Percentiles rank a stretch among this genome's conserved stretches.
Evolutionary conservation across 2,797 vertebrate species (phyloP).

Genomic region (Alcedo atthis): DNA sequence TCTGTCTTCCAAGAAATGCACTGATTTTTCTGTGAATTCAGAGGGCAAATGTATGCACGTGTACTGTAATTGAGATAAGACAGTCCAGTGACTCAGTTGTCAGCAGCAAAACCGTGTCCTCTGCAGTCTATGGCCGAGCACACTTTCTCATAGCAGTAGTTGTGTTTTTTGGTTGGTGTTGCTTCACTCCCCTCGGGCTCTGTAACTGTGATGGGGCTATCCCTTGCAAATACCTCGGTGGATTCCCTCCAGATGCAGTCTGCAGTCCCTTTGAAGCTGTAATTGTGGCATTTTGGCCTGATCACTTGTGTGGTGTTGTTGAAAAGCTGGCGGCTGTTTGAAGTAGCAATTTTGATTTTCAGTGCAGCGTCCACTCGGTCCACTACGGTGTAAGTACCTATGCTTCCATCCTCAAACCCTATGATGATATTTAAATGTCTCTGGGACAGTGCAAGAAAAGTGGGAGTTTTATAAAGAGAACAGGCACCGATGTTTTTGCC

Average conservation of each 20-base stretch:
- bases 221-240: conserved; percentile 96
- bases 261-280: conserved; percentile 90
- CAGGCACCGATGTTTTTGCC: conserved; percentile 98
- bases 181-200: conserved; percentile 90
- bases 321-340: conserved; percentile 98
- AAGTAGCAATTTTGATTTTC: conserved; percentile 99
- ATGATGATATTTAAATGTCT: conserved; percentile 97
- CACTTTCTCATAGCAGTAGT: conserved; percentile 85
- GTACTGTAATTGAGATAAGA: background rate
- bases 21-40: conserved; percentile 19
- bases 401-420: conserved; percentile 97
- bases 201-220: conserved; percentile 96
- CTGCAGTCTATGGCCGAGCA: conserved; percentile 81
- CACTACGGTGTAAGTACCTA: conserved; percentile 97
- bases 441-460: conserved; percentile 93
- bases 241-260: conserved; percentile 98
- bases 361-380: conserved; percentile 96
- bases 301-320: conserved; percentile 91
- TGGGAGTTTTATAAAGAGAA: conserved; percentile 97
- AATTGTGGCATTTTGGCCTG: conserved; percentile 91
- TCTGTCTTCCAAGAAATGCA: conserved; percentile 13
- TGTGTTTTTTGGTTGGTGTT: conserved; percentile 94
- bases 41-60: conserved; percentile 1
- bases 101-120: conserved; percentile 75
- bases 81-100: conserved; percentile 70